Evolutionary conservation across 2,113 vertebrate species (phyloP).

Genomic region (Calcarius ornatus): DNA sequence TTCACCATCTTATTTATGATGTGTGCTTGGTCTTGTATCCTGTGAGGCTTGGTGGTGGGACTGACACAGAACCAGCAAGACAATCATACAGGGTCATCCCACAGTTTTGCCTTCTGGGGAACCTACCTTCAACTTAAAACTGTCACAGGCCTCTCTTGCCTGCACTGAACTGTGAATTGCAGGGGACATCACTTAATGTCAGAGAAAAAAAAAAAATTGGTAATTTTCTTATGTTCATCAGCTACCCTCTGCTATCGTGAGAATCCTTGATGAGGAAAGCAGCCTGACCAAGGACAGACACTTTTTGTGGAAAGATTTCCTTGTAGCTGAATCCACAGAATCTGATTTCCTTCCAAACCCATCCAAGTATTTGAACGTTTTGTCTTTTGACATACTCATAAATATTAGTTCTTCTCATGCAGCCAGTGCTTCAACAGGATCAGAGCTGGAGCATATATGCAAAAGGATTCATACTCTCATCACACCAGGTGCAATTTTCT

Average conservation of each 20-base stretch:
- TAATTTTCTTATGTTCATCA: background rate
- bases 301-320: background rate
- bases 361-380: background rate
- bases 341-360: background rate
- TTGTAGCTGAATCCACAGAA: background rate
- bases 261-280: background rate
- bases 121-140: background rate
- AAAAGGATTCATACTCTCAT: background rate
- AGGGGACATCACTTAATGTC: background rate
- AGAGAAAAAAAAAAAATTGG: background rate
- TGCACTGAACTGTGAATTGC: background rate
- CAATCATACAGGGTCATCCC: background rate
- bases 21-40: background rate
- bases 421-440: background rate
- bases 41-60: background rate
- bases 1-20: background rate
- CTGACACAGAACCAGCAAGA: background rate
- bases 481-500: background rate
- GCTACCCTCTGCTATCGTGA: background rate
- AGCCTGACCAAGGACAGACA: background rate
- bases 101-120: background rate
- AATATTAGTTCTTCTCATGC: background rate
- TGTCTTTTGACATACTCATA: background rate
- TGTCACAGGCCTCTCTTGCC: background rate
- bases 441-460: background rate